These are phyloP conservation scores for Eristalis pertinax DNA, from an alignment of 2,888 invertebrate species.

Conservation along the genomic window DNA sequence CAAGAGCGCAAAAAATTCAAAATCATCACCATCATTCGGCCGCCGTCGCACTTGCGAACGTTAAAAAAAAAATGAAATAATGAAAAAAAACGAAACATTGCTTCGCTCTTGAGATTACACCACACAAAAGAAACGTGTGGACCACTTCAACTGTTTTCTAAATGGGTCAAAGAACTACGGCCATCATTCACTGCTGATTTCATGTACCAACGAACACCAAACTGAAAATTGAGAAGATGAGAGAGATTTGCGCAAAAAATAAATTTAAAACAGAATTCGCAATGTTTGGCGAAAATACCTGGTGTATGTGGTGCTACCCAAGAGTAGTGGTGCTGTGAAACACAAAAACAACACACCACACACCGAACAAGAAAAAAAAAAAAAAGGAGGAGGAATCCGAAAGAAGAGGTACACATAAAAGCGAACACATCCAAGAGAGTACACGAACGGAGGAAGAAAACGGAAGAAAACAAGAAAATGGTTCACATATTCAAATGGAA, in stretches of 20 bases:
- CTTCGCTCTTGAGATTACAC: conserved; percentile 7
- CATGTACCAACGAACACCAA: neutral
- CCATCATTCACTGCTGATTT: conserved; percentile 26
- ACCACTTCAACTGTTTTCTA: conserved; percentile 33
- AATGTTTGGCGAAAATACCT: conserved; percentile 25
- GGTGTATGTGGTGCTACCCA: neutral
- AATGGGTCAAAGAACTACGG: conserved; percentile 65
- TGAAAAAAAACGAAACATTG: neutral
- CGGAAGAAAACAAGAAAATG: conserved; percentile 36
- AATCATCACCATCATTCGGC: neutral
- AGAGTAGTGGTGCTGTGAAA: conserved; percentile 1
- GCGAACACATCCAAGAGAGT: conserved; percentile 4
- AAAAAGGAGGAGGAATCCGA: conserved; percentile 21
- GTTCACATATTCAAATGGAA: conserved; percentile 45
- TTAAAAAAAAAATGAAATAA: neutral
- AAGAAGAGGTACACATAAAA: conserved; percentile 22
- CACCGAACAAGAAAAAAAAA: neutral
- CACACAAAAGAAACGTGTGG: conserved; percentile 43
- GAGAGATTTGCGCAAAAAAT: conserved; percentile 23
- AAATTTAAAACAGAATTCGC: neutral
- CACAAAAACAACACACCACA: conserved; percentile 13
- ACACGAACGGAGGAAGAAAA: conserved; percentile 23
- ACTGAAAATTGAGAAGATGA: neutral
- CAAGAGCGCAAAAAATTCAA: neutral
- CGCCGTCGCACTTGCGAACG: neutral